A percentile compares a stretch with the other conserved stretches of the same genome.
phyloP scores from a whole-genome alignment of 2,888 invertebrate species.

The Ferrisia virgata region DNA sequence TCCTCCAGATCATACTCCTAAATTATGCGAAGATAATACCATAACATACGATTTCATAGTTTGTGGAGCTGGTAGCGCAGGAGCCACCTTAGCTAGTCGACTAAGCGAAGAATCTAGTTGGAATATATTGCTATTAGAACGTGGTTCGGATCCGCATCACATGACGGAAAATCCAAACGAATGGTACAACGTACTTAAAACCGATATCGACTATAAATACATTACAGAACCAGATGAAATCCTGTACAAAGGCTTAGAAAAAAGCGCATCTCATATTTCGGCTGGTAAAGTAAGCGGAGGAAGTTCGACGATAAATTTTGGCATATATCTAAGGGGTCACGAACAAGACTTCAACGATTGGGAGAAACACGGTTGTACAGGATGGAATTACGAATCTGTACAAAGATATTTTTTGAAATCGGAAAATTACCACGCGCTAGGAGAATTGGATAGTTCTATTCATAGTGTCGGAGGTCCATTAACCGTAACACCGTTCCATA shows the following conservation, averaged over 20 bases:
- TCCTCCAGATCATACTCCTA: background rate
- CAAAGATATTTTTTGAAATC: constrained; percentile 46
- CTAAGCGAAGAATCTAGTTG: constrained; percentile 46
- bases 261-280: background rate
- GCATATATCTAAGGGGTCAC: constrained; percentile 46
- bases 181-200: constrained; percentile 18
- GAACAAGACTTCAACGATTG: constrained; percentile 40
- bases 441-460: background rate
- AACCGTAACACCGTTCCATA: constrained; percentile 38
- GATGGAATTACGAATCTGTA: constrained; percentile 44
- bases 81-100: constrained; percentile 43
- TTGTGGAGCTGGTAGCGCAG: constrained; percentile 46
- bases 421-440: constrained; percentile 34
- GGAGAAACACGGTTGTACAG: constrained; percentile 27
- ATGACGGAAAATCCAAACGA: constrained; percentile 38
- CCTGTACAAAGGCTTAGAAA: constrained; percentile 41
- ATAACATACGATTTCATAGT: constrained; percentile 36
- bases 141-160: constrained; percentile 40
- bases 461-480: constrained; percentile 42
- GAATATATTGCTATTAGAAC: constrained; percentile 46
- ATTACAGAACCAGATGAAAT: constrained; percentile 35
- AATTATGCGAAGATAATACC: background rate
- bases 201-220: constrained; percentile 43
- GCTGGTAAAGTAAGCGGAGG: constrained; percentile 46
- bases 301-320: constrained; percentile 45